phyloP scores from a whole-genome alignment of 37 sponge, comb jelly and placozoan species.

The Theonella swinhoei region DNA sequence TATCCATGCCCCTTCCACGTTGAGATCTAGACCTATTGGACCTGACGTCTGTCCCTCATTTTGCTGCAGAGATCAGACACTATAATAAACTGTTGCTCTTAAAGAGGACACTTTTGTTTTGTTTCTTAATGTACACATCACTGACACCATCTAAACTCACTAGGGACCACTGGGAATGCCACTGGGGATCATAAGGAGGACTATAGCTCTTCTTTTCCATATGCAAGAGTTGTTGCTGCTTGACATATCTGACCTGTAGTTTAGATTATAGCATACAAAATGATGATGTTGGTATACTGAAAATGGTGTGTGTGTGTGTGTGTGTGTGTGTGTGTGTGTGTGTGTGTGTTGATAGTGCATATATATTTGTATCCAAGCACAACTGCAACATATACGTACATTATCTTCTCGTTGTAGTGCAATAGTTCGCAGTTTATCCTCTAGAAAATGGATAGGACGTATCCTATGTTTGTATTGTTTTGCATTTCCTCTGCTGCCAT shows the following conservation, averaged over 20 bases:
- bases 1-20: slow-evolving; percentile 79
- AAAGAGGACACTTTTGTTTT: too few species aligned
- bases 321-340: too few species aligned
- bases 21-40: slow-evolving; percentile 41
- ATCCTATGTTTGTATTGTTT: background rate
- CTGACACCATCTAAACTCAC: too few species aligned
- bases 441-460: background rate
- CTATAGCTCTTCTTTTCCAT: slow-evolving; percentile 7
- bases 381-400: background rate
- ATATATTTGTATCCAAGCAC: background rate
- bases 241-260: background rate
- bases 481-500: background rate
- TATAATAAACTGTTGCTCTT: too few species aligned
- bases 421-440: background rate
- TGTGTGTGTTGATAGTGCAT: too few species aligned
- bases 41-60: background rate
- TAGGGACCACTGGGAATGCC: slow-evolving; percentile 71
- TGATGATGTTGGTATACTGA: too few species aligned
- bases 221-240: background rate
- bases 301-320: too few species aligned
- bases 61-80: too few species aligned
- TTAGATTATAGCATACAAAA: too few species aligned
- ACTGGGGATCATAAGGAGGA: slow-evolving; percentile 70
- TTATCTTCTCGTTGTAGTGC: background rate
- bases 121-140: too few species aligned